Base-by-base conservation (phyloP, 1,140 invertebrate species). In the Mesaphorura yosii region DNA sequence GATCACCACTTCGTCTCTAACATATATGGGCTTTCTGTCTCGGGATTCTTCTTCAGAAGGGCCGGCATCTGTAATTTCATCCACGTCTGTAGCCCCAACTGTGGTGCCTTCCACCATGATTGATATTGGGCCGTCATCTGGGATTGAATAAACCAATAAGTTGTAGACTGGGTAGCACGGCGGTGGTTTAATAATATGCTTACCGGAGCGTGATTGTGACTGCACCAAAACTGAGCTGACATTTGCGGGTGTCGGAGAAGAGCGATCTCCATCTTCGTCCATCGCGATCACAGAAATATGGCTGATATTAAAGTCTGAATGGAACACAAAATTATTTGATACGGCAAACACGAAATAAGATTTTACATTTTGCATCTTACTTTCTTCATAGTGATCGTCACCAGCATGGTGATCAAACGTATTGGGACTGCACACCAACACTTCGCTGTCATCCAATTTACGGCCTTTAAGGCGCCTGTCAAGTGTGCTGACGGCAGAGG, bases 221-320 rank as follows among this genome's bases (percentile, higher is more conserved):
- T 55, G 50, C 17, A 62, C 53, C 17, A 55, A 19, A 37, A 62
- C 54, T 4, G 48, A 56, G 48, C 60, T 62, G 7, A 62, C 46
- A 46, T 61, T 61, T 41, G 52, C 19, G 14, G 47, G 26, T 22
- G 37, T 40, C 53, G 27, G 45, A 41, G 10, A 25, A 19, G 22
- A 48, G 47, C 10, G 29, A 37, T 23, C 46, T 50, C 31, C 31
- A 58, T 84, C 80, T 57, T 86, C 83, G 51, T 86, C 86, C 1
- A 91, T 86, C 5, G 84, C 87, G 26, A 91, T 86, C 26, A 91
- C 87, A 2, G 86, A 90, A 26, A 90, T 84, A 66, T 91, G 86
- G 69, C 84, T 88, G 55, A 82, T 86, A 66, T 86, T 83, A 64
- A 62, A 50, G 47, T 57, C 60, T 58, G 28, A 10, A n/a, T n/a